Evolutionary conservation across 2,888 invertebrate genomes (phyloP).

Genomic region (Eudemis profundana): DNA sequence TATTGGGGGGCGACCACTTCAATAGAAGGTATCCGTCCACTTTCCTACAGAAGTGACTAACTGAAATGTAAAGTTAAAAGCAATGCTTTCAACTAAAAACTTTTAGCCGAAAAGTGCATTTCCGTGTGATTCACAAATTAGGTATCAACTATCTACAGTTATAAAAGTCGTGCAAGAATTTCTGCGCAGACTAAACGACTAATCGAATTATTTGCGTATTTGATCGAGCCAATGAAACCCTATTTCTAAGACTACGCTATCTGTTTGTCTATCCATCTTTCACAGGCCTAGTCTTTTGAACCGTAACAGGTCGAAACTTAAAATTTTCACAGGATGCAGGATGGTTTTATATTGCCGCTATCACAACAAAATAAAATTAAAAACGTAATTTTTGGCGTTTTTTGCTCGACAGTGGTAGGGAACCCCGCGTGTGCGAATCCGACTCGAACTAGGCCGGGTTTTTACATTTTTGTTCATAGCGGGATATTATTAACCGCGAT

Average conservation of each 20-base stretch:
- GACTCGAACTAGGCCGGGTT: too few species aligned
- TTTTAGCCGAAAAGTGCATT: conserved; percentile 17
- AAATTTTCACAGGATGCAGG: too few species aligned
- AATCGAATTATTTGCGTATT: background rate
- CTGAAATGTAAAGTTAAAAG: conserved; percentile 51
- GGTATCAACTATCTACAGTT: background rate
- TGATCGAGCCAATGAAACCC: background rate
- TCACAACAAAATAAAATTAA: too few species aligned
- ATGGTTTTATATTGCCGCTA: too few species aligned
- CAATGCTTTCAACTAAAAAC: background rate
- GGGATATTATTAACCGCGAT: too few species aligned
- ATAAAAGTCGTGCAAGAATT: background rate
- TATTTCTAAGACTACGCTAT: too few species aligned
- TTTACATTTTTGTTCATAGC: too few species aligned
- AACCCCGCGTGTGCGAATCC: too few species aligned
- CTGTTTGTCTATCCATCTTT: background rate
- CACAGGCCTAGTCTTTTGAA: too few species aligned
- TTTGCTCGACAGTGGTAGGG: too few species aligned
- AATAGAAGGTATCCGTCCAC: conserved; percentile 76
- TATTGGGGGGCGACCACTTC: conserved; percentile 80
- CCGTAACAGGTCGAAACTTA: too few species aligned
- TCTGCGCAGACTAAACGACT: background rate
- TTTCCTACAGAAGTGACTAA: conserved; percentile 59
- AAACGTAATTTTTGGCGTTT: too few species aligned
- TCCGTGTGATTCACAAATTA: background rate